Evolutionary conservation across 1,140 invertebrate genomes (phyloP).

Genomic region (Odontomachus brunneus): DNA sequence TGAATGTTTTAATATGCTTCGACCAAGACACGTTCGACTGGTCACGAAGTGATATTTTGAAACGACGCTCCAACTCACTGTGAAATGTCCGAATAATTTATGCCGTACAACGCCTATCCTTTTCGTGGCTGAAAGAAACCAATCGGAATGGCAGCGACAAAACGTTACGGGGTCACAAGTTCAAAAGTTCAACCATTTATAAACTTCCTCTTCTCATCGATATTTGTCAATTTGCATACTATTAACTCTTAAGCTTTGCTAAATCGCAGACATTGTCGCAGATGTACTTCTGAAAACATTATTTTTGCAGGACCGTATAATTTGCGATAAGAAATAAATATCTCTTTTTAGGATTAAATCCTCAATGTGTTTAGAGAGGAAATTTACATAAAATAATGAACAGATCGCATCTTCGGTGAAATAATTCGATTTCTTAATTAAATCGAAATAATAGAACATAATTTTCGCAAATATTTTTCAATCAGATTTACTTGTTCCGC

Average conservation of each 20-base stretch:
- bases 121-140: slow-evolving; percentile 21
- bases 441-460: not conserved
- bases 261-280: slow-evolving; percentile 5
- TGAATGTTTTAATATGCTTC: slow-evolving; percentile 59
- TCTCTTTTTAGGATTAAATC: not conserved
- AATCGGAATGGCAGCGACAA: not conserved
- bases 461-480: not conserved
- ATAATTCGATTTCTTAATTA: not conserved
- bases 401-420: not conserved
- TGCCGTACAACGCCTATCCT: slow-evolving; percentile 45
- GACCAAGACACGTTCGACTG: slow-evolving; percentile 12
- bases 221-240: slow-evolving; percentile 25
- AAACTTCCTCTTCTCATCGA: slow-evolving; percentile 6
- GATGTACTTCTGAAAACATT: not conserved
- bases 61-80: slow-evolving; percentile 9
- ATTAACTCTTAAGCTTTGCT: not conserved
- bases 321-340: not conserved
- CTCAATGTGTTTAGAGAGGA: not conserved
- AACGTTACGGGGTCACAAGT: slow-evolving; percentile 73
- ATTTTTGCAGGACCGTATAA: not conserved
- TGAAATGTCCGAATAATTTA: slow-evolving; percentile 67
- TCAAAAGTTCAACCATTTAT: slow-evolving; percentile 76
- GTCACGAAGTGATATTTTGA: slow-evolving; percentile 29
- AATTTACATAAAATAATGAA: not conserved
- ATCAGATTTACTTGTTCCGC: not conserved